These are phyloP conservation scores for Condylura cristata DNA, from an alignment of 2,113 vertebrate genomes.

Conservation along the genomic window DNA sequence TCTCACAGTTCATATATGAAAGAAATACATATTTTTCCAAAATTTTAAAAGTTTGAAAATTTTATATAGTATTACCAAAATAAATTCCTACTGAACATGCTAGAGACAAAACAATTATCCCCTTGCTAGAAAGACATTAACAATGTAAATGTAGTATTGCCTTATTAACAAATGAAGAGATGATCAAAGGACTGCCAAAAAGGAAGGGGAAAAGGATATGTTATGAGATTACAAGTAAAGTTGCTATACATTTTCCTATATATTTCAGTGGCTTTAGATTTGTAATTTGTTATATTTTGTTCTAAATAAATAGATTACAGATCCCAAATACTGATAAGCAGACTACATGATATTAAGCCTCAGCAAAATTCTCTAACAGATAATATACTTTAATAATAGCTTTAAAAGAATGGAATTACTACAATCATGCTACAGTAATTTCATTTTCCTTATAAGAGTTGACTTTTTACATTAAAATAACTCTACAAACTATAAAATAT, in stretches of 20 bases:
- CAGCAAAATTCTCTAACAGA: neutral
- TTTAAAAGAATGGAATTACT: neutral
- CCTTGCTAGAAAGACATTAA: neutral
- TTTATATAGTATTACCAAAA: neutral
- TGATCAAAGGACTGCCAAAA: neutral
- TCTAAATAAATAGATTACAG: neutral
- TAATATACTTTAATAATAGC: neutral
- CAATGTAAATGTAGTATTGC: neutral
- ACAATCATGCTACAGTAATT: neutral
- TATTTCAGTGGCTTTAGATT: neutral
- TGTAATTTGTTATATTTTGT: neutral
- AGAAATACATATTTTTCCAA: neutral
- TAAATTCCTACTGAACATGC: slow-evolving; percentile 19
- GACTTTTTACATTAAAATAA: neutral
- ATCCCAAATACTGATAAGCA: neutral
- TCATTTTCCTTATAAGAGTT: neutral
- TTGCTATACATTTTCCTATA: neutral
- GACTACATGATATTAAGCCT: neutral
- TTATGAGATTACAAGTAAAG: slow-evolving; percentile 8
- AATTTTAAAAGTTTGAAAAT: slow-evolving; percentile 23
- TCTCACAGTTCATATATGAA: neutral
- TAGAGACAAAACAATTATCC: slow-evolving; percentile 1
- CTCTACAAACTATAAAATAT: neutral
- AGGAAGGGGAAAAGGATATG: neutral
- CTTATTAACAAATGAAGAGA: too few species aligned